Evolutionary conservation across 2,113 vertebrate species (phyloP).

Genomic region (Saccopteryx leptura): DNA sequence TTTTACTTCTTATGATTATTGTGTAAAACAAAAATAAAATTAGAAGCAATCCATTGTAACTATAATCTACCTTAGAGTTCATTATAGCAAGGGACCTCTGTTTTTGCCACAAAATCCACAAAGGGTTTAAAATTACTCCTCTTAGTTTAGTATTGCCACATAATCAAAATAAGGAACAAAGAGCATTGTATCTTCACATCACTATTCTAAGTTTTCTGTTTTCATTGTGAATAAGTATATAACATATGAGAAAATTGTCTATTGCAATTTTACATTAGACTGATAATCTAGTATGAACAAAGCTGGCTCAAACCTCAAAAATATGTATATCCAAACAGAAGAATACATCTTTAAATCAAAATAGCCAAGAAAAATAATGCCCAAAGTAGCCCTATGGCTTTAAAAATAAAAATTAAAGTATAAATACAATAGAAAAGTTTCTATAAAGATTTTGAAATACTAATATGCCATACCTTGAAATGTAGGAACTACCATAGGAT

Average conservation of each 20-base stretch:
- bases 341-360: slow-evolving; percentile 21
- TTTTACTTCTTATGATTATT: slow-evolving; percentile 23
- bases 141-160: neutral
- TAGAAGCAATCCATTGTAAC: neutral
- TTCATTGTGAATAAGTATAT: neutral
- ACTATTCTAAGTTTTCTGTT: slow-evolving; percentile 28
- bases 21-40: slow-evolving; percentile 49
- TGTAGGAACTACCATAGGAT: neutral
- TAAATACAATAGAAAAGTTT: neutral
- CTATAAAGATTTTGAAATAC: neutral
- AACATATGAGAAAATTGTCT: neutral
- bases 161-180: slow-evolving; percentile 40
- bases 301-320: slow-evolving; percentile 1
- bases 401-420: neutral
- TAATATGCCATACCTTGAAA: neutral
- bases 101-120: slow-evolving; percentile 57
- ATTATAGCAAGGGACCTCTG: slow-evolving; percentile 60
- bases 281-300: neutral
- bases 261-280: neutral
- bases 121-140: neutral
- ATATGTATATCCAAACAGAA: neutral
- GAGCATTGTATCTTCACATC: neutral
- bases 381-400: neutral
- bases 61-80: slow-evolving; percentile 57
- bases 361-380: slow-evolving; percentile 17